These are phyloP conservation scores for Pelvicachromis taeniatus DNA, from an alignment of 2,113 vertebrate genomes.

Conservation along the genomic window DNA sequence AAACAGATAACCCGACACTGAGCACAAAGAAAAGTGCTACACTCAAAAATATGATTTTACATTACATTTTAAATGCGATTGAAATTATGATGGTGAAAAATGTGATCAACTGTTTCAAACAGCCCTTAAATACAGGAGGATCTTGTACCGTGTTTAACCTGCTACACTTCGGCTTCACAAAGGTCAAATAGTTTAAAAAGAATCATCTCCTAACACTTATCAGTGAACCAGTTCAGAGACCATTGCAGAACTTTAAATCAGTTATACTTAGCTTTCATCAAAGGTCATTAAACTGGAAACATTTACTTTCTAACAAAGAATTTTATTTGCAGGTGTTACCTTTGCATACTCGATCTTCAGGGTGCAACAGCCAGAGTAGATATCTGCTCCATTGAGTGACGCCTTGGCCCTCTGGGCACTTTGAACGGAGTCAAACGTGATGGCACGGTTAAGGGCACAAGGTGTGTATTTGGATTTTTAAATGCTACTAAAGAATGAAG, in stretches of 20 bases:
- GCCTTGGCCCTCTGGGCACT: slow-evolving; percentile 94
- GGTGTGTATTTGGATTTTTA: neutral
- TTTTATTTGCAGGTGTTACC: slow-evolving; percentile 60
- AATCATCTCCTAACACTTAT: too few species aligned
- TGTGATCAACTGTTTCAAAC: too few species aligned
- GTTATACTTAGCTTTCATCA: neutral
- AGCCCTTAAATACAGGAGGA: too few species aligned
- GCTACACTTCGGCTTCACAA: too few species aligned
- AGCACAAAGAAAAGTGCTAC: neutral
- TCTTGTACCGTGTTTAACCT: too few species aligned
- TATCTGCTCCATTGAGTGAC: slow-evolving; percentile 92
- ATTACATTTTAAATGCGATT: too few species aligned
- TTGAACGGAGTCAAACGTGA: slow-evolving; percentile 93
- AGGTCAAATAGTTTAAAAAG: too few species aligned
- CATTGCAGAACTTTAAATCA: neutral
- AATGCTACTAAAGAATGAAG: neutral
- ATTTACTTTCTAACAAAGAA: neutral
- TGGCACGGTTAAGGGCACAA: slow-evolving; percentile 69
- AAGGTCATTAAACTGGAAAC: neutral
- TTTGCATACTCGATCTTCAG: slow-evolving; percentile 97
- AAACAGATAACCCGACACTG: too few species aligned
- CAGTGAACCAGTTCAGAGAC: neutral
- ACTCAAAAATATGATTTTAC: too few species aligned
- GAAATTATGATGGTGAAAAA: too few species aligned
- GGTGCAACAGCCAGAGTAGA: slow-evolving; percentile 95